phyloP scores from a whole-genome alignment of 2,888 invertebrate species.

The Hoplodrina ambigua region DNA sequence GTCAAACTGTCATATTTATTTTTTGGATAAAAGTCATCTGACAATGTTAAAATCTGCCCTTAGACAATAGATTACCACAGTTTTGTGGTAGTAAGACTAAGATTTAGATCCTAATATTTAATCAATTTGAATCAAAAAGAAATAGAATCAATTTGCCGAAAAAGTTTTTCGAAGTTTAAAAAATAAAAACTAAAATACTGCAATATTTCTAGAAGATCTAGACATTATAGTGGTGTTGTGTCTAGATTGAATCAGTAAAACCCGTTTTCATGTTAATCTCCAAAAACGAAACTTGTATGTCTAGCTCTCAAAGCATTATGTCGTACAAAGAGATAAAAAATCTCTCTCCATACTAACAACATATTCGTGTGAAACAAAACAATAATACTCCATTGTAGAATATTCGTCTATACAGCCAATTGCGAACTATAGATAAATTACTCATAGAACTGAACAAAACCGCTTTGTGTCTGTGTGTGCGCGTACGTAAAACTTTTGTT shows the following conservation, averaged over 20 bases:
- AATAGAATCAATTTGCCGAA: too few species aligned
- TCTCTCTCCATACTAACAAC: not conserved
- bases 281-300: constrained; percentile 3
- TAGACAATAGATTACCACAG: too few species aligned
- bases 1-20: too few species aligned
- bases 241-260: constrained; percentile 1
- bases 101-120: too few species aligned
- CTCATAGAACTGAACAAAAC: constrained; percentile 44
- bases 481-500: constrained; percentile 17
- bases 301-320: not conserved
- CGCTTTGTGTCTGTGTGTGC: constrained; percentile 22
- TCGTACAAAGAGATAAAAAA: constrained; percentile 6
- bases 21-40: too few species aligned
- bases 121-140: too few species aligned
- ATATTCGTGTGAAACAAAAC: constrained; percentile 25
- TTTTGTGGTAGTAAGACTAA: too few species aligned
- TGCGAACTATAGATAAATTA: constrained; percentile 51
- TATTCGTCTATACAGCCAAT: constrained; percentile 41
- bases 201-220: not conserved
- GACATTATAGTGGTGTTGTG: not conserved
- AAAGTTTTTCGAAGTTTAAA: too few species aligned
- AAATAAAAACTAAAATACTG: not conserved
- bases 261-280: constrained; percentile 10
- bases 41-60: too few species aligned
- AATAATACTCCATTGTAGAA: constrained; percentile 37